Evolutionary conservation across 2,113 vertebrate genomes (phyloP).

Genomic region (Barnardius zonarius): DNA sequence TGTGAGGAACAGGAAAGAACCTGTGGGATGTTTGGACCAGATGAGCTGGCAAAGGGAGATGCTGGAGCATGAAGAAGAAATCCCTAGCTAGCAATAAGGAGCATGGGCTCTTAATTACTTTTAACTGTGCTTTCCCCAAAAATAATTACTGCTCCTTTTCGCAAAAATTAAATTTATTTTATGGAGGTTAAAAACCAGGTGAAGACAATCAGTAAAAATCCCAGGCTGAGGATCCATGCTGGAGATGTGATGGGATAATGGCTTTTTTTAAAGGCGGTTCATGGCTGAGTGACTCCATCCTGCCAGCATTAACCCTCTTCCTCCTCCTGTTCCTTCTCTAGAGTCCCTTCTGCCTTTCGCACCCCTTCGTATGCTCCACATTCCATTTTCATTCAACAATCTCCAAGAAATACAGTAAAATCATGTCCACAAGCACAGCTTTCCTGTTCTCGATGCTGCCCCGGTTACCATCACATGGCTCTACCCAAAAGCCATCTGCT

Average conservation of each 20-base stretch:
- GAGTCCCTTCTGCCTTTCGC: accelerated
- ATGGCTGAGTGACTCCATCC: neutral
- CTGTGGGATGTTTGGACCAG: neutral
- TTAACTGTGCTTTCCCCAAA: neutral
- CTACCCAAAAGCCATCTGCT: neutral
- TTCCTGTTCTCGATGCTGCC: neutral
- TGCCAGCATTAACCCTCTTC: neutral
- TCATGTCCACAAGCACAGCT: neutral
- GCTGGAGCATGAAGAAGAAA: neutral
- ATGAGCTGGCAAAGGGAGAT: slow-evolving; percentile 3
- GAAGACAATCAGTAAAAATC: slow-evolving; percentile 28
- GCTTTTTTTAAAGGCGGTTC: neutral
- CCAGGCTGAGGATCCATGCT: slow-evolving; percentile 21
- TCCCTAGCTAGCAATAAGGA: neutral
- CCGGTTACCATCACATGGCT: accelerated
- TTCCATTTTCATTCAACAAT: slow-evolving; percentile 4
- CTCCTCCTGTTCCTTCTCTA: neutral
- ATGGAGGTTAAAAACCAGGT: slow-evolving; percentile 4
- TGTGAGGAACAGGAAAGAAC: neutral
- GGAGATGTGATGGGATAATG: slow-evolving; percentile 25
- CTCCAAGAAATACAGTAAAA: neutral
- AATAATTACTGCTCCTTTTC: slow-evolving; percentile 36
- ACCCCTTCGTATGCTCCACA: neutral
- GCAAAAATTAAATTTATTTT: slow-evolving; percentile 37
- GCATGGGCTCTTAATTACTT: neutral